Evolutionary conservation across 2,888 invertebrate genomes (phyloP), one percentile per base, ranked within the genome.

Genomic region (Stegana nigrithorax): DNA sequence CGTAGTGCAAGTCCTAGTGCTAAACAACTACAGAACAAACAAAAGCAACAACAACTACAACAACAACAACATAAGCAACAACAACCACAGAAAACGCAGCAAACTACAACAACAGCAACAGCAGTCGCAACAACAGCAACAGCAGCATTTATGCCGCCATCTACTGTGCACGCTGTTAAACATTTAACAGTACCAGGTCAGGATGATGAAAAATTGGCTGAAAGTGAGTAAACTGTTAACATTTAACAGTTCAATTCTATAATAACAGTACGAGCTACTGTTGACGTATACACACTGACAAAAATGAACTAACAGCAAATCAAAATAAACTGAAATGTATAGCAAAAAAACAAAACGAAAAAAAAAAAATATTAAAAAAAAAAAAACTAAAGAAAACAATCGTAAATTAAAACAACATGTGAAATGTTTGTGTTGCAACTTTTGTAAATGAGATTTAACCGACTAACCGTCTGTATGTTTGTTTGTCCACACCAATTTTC

Each of bases 151-250:
- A 29, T 71, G 73, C 64, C 63, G 71, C 68, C 67, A 73, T 72
- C 74, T 77, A 72, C 53, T 42, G 60, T 26, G 66, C 63, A 53
- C 60, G 64, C 44, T 60, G 59, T 73, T 75, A 79, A 79, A 74
- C 76, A 79, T 71, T 83, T 82, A 72, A 73, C 81, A 70, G 78
- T 82, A 73, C 82, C 83, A 81, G 81, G 74, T 83, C 84, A 80
- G 84, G 83, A 85, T 79, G 83, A 77, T 72, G n/a, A n/a, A n/a
- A 84, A 83, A 84, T 84, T 84, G 81, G 80, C 82, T 80, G 84
- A 85, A 85, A 82, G 85, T 85, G 85, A 85, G 85, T 85, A 85
- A 72, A 78, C 77, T 77, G 53, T 55, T 55, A 55, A n/a, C 10
- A 6, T 39, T 55, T 55, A 55, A 45, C 44, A 44, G 44, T 44